Conservation (phyloP, 2,113 vertebrate genomes). For the Pseudorectes ferrugineus region DNA sequence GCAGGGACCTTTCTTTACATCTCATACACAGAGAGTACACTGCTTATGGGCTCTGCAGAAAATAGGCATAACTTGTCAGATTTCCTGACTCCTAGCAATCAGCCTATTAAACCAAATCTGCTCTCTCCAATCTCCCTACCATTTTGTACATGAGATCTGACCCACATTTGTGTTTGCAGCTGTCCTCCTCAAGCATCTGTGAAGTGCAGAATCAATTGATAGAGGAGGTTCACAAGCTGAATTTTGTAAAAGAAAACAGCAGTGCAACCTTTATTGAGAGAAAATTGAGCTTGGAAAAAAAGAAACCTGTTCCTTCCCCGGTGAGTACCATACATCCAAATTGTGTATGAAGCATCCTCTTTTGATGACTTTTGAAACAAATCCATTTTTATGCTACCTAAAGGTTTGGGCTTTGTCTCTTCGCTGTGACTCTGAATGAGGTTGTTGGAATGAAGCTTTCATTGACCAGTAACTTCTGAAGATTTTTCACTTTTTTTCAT, state of each 20-base stretch:
- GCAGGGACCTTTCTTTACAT: not conserved
- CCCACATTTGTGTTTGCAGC: conserved; percentile 64
- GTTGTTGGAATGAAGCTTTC: not conserved
- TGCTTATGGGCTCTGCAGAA: not conserved
- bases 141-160: not conserved
- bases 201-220: conserved; percentile 89
- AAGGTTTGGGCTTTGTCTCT: not conserved
- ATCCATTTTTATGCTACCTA: not conserved
- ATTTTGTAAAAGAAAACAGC: conserved; percentile 87
- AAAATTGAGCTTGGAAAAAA: conserved; percentile 94
- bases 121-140: not conserved
- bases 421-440: not conserved
- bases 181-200: conserved; percentile 79
- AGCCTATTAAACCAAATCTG: not conserved
- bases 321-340: conserved; percentile 66
- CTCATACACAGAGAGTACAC: not conserved
- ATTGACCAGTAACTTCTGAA: not conserved
- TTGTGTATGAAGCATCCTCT: not conserved
- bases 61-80: not conserved
- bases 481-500: not conserved
- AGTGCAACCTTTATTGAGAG: conserved; percentile 85
- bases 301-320: conserved; percentile 67
- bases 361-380: not conserved
- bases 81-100: not conserved
- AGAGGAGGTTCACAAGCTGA: conserved; percentile 86